phyloP scores from a whole-genome alignment of 2,797 vertebrate species.

The Amphiprion clarkii region DNA sequence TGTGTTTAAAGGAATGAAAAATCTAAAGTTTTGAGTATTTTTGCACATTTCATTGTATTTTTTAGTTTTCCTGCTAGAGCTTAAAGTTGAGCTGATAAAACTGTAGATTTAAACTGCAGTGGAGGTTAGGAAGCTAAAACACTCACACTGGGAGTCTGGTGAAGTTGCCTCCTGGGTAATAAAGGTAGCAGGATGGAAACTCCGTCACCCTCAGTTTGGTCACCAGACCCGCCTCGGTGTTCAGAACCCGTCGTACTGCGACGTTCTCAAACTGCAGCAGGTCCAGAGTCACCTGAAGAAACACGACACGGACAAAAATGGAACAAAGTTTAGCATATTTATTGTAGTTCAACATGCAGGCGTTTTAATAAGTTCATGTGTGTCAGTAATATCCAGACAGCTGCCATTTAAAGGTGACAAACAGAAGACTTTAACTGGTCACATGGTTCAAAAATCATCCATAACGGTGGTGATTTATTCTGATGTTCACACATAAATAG shows the following conservation, averaged over 20 bases:
- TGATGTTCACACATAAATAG: no score
- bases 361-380: no score
- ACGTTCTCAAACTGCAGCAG: slow-evolving; percentile 91
- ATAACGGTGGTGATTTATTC: not conserved
- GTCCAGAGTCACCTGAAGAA: slow-evolving; percentile 90
- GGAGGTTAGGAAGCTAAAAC: not conserved
- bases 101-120: not conserved
- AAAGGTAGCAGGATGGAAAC: slow-evolving; percentile 92
- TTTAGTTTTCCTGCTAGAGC: no score
- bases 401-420: not conserved
- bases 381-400: not conserved
- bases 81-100: no score
- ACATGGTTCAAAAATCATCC: not conserved
- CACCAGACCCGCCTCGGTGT: slow-evolving; percentile 83
- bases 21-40: no score
- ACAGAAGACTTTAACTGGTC: not conserved
- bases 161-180: slow-evolving; percentile 83
- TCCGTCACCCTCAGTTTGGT: slow-evolving; percentile 84
- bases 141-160: slow-evolving; percentile 89
- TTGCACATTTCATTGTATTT: no score
- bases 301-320: slow-evolving; percentile 12
- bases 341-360: not conserved
- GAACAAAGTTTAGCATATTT: no score
- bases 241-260: slow-evolving; percentile 89
- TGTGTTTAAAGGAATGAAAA: no score